Base-by-base conservation (phyloP, 2,113 vertebrate species). In the Columbina picui region DNA sequence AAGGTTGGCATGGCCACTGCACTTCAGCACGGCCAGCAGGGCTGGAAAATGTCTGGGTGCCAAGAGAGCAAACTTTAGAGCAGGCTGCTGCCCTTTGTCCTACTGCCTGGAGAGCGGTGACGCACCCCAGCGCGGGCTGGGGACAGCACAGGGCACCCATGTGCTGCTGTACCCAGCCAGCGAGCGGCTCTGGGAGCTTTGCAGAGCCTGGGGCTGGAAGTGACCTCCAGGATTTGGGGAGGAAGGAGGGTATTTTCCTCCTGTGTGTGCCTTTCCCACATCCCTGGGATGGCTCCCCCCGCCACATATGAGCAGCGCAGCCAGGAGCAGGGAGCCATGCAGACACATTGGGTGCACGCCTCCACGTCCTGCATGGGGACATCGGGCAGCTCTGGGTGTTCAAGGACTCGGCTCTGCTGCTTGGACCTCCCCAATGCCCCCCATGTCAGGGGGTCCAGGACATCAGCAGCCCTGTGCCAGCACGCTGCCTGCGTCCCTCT, bases 31-130 rank as follows among this genome's bases (percentile, higher is more conserved):
- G 10, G 88, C 74, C 71, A 92, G 32, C 2, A 0, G 25, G n/a
- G n/a, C 49, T 96, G 91, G 80, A 83, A 81, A 63, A 77, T 53
- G 3, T 34, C n/a, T 80, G 26, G 1, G 53, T 88, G 95, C 96
- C 87, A 96, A 86, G 77, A 65, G 4, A 68, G 13, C 43, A 78
- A 83, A 91, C 13, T 61, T 70, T 11, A 14, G 41, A 82, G 80
- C 70, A 60, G 47, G 89, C 91, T 85, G 52, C 64, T 93, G 94
- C 95, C 89, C 96, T 97, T 96, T 97, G 93, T 87, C 83, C 95
- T 0, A 5, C 87, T 92, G 70, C 80, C 91, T 92, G 61, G n/a
- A 81, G 77, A 60, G 83, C n/a, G 5, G 14, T 9, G 80, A n/a
- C 34, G 85, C 67, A 59, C 65, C 34, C 55, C 12, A 2, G 30